phyloP scores from a whole-genome alignment of 2,113 vertebrate species.

The Opisthocomus hoazin region DNA sequence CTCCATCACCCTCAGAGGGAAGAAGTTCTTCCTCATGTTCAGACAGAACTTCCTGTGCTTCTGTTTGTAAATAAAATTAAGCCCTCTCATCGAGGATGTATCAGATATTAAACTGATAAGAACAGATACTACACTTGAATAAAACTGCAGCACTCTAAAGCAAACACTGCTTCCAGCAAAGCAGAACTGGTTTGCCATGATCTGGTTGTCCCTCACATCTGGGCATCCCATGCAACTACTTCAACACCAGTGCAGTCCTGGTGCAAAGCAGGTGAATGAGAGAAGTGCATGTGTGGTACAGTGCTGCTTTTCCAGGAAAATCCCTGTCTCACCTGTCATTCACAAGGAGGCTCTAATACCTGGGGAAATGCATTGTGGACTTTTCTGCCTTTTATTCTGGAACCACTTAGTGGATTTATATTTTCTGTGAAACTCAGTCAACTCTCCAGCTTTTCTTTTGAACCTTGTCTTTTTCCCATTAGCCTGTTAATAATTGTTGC shows the following conservation, averaged over 20 bases:
- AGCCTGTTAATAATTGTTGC: conserved; percentile 69
- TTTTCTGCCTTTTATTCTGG: conserved; percentile 38
- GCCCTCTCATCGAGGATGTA: too few species aligned
- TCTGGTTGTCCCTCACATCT: background rate
- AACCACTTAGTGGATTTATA: conserved; percentile 39
- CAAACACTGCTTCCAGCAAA: background rate
- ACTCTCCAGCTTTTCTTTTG: conserved; percentile 54
- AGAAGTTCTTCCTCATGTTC: too few species aligned
- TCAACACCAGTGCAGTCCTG: rapidly evolving
- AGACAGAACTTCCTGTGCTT: too few species aligned
- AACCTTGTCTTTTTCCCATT: conserved; percentile 67
- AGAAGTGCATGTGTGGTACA: rapidly evolving
- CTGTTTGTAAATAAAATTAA: too few species aligned
- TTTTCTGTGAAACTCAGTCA: conserved; percentile 67
- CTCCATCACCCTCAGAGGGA: too few species aligned
- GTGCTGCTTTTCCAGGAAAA: background rate
- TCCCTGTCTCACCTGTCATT: background rate
- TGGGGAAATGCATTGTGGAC: background rate
- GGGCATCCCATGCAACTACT: rapidly evolving
- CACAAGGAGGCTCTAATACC: background rate
- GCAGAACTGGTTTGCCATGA: background rate
- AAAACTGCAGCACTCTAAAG: background rate
- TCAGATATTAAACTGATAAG: too few species aligned
- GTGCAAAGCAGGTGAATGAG: background rate
- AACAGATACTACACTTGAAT: too few species aligned